Evolutionary conservation across 1,140 invertebrate genomes (phyloP).

Genomic region (Drosophila erecta): DNA sequence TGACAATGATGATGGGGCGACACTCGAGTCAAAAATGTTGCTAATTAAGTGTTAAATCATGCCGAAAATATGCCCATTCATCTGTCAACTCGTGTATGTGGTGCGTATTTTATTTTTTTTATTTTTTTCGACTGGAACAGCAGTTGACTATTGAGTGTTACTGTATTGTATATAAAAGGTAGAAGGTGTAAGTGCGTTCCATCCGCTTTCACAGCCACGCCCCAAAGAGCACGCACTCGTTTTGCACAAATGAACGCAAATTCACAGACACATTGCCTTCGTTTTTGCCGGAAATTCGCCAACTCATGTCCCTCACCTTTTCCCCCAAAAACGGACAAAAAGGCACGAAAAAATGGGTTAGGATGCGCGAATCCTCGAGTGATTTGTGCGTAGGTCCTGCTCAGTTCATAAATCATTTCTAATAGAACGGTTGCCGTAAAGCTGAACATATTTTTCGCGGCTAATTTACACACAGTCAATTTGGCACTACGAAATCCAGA

Average conservation of each 20-base stretch:
- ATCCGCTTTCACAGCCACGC: conserved; percentile 41
- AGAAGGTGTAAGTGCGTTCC: conserved; percentile 14
- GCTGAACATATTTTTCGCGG: conserved; percentile 21
- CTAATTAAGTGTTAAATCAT: conserved; percentile 83
- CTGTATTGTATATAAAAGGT: neutral
- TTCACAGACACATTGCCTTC: conserved; percentile 37
- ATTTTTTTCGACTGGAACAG: no score
- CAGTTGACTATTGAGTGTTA: neutral
- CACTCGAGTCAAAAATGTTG: conserved; percentile 75
- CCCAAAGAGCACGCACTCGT: conserved; percentile 39
- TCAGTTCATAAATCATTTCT: conserved; percentile 40
- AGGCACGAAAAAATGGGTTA: neutral
- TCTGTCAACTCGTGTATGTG: conserved; percentile 17
- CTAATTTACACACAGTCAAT: conserved; percentile 35
- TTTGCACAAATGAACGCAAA: conserved; percentile 39
- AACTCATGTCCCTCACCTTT: conserved; percentile 30
- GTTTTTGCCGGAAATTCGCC: conserved; percentile 22
- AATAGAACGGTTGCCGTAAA: conserved; percentile 38
- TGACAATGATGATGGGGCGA: conserved; percentile 60
- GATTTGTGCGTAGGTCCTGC: conserved; percentile 26
- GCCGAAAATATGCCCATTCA: conserved; percentile 74
- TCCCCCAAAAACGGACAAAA: neutral
- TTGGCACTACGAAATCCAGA: neutral
- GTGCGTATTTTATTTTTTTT: neutral
- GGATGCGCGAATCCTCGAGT: conserved; percentile 11